phyloP scores from a whole-genome alignment of 2,113 vertebrate genomes.

The Perccottus glenii region DNA sequence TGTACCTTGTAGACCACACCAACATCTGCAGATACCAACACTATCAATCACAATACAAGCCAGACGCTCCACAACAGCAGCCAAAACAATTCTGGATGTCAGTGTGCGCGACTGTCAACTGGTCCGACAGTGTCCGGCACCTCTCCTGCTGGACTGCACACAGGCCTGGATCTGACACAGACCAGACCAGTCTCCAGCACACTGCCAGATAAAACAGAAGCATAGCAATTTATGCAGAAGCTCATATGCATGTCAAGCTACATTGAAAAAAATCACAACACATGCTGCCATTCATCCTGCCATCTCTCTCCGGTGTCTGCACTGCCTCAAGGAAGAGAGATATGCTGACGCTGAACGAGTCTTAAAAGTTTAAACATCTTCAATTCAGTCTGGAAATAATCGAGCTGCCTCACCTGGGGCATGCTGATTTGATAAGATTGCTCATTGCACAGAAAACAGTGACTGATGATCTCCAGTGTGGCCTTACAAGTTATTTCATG shows the following conservation, averaged over 20 bases:
- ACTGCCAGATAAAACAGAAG: slow-evolving; percentile 37
- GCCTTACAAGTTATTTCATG: slow-evolving; percentile 46
- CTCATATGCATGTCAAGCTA: slow-evolving; percentile 20
- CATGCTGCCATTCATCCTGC: slow-evolving; percentile 25
- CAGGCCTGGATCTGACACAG: slow-evolving; percentile 19
- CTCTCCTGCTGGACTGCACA: slow-evolving; percentile 1
- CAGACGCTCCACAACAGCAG: slow-evolving; percentile 8
- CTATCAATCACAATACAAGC: slow-evolving; percentile 22
- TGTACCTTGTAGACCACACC: background rate
- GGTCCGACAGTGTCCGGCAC: background rate
- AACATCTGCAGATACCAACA: slow-evolving; percentile 18
- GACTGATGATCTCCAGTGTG: slow-evolving; percentile 16
- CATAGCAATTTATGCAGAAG: slow-evolving; percentile 45
- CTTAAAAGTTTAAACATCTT: background rate
- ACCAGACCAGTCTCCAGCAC: slow-evolving; percentile 20
- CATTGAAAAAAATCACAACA: slow-evolving; percentile 35
- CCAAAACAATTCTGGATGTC: slow-evolving; percentile 18
- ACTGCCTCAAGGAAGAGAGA: background rate
- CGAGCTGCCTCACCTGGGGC: slow-evolving; percentile 1
- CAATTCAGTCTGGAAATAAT: background rate
- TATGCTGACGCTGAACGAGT: background rate
- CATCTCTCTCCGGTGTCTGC: slow-evolving; percentile 10
- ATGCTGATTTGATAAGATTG: slow-evolving; percentile 30
- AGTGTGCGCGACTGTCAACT: background rate
- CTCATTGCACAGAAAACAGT: slow-evolving; percentile 1